Percentiles rank a stretch among this genome's conserved stretches.
These are phyloP conservation scores for Lepidocyrtoides sp. DNA, from an alignment of 2,888 invertebrate genomes.

Conservation along the genomic window DNA sequence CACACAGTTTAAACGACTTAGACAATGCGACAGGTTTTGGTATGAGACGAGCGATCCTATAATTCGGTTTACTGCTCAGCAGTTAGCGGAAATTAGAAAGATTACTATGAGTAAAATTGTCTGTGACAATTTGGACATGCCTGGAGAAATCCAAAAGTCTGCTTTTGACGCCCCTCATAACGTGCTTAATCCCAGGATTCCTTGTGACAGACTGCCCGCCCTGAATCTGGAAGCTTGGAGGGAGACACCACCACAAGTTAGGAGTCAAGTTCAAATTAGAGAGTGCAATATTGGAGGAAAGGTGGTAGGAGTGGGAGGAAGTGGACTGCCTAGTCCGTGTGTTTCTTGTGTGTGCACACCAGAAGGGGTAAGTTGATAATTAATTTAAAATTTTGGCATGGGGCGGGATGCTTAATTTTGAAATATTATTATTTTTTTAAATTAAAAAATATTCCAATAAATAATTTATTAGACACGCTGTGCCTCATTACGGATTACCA, in stretches of 20 bases:
- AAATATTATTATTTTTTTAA: no score
- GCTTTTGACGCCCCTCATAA: conserved; percentile 96
- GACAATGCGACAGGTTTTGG: conserved; percentile 98
- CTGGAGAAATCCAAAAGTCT: conserved; percentile 95
- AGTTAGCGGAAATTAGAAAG: conserved; percentile 95
- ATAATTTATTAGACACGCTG: conserved; percentile 91
- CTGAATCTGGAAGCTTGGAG: conserved; percentile 95
- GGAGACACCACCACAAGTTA: conserved; percentile 88
- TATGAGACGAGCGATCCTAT: conserved; percentile 94
- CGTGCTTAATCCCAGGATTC: conserved; percentile 95
- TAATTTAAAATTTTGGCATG: no score
- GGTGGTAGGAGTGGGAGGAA: conserved; percentile 93
- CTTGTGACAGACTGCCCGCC: conserved; percentile 93
- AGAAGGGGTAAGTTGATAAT: conserved; percentile 91
- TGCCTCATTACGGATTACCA: conserved; percentile 94
- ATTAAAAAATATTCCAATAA: not conserved
- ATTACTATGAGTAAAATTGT: conserved; percentile 94
- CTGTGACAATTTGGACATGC: conserved; percentile 96
- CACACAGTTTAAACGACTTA: conserved; percentile 95
- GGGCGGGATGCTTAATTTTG: no score
- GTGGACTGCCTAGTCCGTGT: conserved; percentile 96
- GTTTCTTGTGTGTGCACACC: conserved; percentile 95
- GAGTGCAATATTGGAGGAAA: conserved; percentile 93
- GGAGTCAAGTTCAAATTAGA: conserved; percentile 26
- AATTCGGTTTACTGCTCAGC: conserved; percentile 93